A percentile compares a stretch with the other conserved stretches of the same genome.
Conservation (phyloP, 2,888 invertebrate species). For the Drosophila mettleri region DNA sequence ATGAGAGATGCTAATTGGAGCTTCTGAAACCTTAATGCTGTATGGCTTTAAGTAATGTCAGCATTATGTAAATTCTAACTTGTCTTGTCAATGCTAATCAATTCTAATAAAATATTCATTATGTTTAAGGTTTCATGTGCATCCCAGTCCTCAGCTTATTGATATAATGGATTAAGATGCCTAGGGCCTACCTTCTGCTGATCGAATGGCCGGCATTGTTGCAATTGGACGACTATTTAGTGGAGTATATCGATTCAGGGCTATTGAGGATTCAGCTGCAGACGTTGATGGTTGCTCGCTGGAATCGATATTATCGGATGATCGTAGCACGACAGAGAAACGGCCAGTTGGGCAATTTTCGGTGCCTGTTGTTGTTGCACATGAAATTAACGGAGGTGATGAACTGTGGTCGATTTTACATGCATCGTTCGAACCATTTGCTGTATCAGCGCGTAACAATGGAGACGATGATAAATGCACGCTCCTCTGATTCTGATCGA, state of each 20-base stretch:
- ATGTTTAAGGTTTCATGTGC: no score
- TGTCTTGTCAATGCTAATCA: not conserved
- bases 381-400: constrained; percentile 72
- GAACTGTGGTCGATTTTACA: constrained; percentile 82
- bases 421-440: constrained; percentile 52
- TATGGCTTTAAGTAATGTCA: no score
- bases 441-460: constrained; percentile 73
- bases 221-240: constrained; percentile 70
- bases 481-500: constrained; percentile 82
- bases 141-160: not conserved
- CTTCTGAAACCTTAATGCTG: no score
- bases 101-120: not conserved
- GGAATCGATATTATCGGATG: constrained; percentile 77
- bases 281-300: constrained; percentile 46
- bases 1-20: no score
- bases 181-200: constrained; percentile 76
- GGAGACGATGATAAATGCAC: constrained; percentile 83
- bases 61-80: no score
- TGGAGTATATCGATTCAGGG: constrained; percentile 83
- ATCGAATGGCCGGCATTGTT: constrained; percentile 77
- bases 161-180: no score
- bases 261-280: constrained; percentile 59
- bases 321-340: constrained; percentile 83
- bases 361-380: constrained; percentile 25
- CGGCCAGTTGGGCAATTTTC: constrained; percentile 57